Conservation (phyloP, 2,888 invertebrate genomes). For the Lasioglossum figueresi region DNA sequence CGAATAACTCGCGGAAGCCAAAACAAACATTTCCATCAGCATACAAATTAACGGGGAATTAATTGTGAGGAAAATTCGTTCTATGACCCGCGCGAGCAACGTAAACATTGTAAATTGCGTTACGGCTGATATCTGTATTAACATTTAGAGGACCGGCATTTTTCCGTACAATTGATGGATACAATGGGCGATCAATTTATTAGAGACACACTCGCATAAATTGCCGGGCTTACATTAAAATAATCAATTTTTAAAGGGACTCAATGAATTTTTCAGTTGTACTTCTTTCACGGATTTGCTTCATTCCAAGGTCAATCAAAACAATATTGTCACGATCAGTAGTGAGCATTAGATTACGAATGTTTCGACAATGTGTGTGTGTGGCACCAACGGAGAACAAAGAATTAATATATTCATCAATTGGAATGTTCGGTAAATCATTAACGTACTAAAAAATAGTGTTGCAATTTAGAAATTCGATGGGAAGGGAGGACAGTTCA, state of each 20-base stretch:
- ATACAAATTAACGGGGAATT: slow-evolving; percentile 38
- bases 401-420: background rate
- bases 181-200: background rate
- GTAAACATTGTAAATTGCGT: background rate
- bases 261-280: background rate
- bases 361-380: too few relatives aligned
- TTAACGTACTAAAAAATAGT: background rate
- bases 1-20: slow-evolving; percentile 31
- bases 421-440: background rate
- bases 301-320: background rate
- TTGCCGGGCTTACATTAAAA: background rate
- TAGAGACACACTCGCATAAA: background rate
- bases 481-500: background rate
- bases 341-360: background rate
- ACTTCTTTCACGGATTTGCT: background rate
- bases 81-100: background rate
- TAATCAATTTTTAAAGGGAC: background rate
- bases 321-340: background rate
- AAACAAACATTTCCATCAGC: slow-evolving; percentile 14
- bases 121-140: background rate
- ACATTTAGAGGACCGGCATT: background rate
- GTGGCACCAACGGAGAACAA: background rate
- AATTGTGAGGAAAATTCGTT: slow-evolving; percentile 7
- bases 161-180: background rate
- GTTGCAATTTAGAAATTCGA: background rate